Evolutionary conservation across 2,797 vertebrate genomes (phyloP).

Genomic region (Potorous gilbertii): DNA sequence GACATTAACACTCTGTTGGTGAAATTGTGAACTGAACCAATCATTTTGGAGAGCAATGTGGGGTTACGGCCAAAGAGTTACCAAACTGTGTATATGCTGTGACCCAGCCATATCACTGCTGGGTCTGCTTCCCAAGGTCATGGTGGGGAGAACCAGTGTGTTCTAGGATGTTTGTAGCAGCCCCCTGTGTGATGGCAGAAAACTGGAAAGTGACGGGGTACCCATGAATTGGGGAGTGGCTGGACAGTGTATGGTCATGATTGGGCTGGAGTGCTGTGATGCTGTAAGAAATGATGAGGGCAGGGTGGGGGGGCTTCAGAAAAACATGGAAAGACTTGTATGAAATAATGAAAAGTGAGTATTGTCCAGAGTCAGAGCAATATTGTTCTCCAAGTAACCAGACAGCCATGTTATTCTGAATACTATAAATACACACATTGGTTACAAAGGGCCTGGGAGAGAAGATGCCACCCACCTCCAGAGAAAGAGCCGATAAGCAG

Average conservation of each 20-base stretch:
- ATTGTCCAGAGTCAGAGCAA: no score
- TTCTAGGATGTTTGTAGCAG: background rate
- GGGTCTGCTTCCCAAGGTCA: background rate
- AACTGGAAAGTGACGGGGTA: background rate
- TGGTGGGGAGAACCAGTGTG: background rate
- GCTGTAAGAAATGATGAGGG: background rate
- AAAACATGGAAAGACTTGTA: background rate
- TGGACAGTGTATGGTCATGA: background rate
- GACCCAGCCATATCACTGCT: background rate
- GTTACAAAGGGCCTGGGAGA: background rate
- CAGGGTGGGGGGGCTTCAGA: no score
- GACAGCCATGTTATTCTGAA: background rate
- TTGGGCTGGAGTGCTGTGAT: background rate
- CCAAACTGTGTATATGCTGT: background rate
- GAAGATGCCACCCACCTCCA: background rate
- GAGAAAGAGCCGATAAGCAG: background rate
- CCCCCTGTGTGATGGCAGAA: background rate
- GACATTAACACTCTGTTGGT: background rate
- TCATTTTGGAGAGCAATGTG: background rate
- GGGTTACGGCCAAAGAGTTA: background rate
- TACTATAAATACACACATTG: background rate
- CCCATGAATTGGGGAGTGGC: background rate
- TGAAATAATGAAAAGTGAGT: no score
- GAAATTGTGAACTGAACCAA: no score
- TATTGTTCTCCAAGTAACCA: background rate